Percentiles rank a stretch among this genome's conserved stretches.
Conservation (phyloP, 2,888 invertebrate genomes). For the Capitulum mitella region DNA sequence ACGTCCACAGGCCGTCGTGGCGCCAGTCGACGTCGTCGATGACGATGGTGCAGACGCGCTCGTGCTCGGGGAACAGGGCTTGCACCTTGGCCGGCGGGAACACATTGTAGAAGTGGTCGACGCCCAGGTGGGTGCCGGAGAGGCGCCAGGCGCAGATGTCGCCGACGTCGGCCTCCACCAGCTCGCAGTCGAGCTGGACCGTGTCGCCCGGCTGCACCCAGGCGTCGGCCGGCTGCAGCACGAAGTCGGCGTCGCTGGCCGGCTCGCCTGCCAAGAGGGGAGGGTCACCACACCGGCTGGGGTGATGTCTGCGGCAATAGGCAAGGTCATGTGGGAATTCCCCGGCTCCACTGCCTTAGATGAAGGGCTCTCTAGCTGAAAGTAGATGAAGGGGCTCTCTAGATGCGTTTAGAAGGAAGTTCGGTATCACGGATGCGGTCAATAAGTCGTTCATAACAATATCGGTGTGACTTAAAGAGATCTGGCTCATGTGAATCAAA, state of each 20-base stretch:
- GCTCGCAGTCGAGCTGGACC: neutral
- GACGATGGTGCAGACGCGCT: neutral
- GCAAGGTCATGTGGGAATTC: too few species aligned
- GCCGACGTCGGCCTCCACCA: neutral
- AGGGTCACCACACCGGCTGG: too few species aligned
- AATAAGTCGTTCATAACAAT: too few species aligned
- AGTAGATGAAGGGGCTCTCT: too few species aligned
- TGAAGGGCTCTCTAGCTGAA: too few species aligned
- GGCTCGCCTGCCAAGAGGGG: neutral
- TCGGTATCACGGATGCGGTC: too few species aligned
- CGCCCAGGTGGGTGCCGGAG: constrained; percentile 5
- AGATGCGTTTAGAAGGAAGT: too few species aligned
- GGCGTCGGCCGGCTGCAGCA: neutral
- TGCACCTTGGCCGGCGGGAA: neutral
- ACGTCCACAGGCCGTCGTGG: constrained; percentile 12
- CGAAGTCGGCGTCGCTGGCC: neutral
- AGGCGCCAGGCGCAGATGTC: constrained; percentile 7
- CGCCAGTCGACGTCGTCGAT: neutral
- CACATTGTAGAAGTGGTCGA: constrained; percentile 17
- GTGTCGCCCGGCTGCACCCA: neutral
- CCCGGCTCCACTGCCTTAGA: too few species aligned
- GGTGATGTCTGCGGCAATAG: too few species aligned
- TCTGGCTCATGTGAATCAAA: too few species aligned
- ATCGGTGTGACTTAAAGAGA: too few species aligned
- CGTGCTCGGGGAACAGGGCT: constrained; percentile 1